A percentile compares a stretch with the other conserved stretches of the same genome.
phyloP scores from a whole-genome alignment of 2,888 invertebrate genomes.

The Drosophila pseudotakahashii region DNA sequence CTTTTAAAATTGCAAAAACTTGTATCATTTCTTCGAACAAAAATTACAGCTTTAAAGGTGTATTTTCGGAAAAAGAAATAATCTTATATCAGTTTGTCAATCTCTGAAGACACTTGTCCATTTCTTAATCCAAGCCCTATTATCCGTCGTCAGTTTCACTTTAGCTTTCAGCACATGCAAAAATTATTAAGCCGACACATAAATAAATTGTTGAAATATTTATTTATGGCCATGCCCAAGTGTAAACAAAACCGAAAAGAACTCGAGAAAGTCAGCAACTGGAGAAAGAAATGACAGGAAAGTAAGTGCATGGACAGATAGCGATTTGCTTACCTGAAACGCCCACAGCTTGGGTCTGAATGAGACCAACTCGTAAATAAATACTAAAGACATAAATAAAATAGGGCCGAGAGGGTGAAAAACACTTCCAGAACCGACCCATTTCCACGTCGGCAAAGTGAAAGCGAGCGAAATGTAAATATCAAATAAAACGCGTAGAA shows the following conservation, averaged over 20 bases:
- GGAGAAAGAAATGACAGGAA: constrained; percentile 7
- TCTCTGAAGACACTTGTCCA: not conserved
- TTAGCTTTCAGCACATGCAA: constrained; percentile 18
- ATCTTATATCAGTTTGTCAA: constrained; percentile 2
- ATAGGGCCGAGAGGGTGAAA: constrained; percentile 10
- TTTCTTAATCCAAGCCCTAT: constrained; percentile 17
- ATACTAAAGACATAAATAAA: constrained; percentile 46
- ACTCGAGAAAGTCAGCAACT: constrained; percentile 7
- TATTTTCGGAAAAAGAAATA: not conserved
- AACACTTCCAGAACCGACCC: constrained; percentile 24
- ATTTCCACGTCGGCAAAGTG: constrained; percentile 18
- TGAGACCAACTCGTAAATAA: constrained; percentile 46
- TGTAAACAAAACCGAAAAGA: constrained; percentile 32
- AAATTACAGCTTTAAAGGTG: too few relatives aligned
- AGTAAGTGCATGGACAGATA: constrained; percentile 35
- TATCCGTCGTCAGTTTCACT: constrained; percentile 23
- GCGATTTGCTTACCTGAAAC: constrained; percentile 25
- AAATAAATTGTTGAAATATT: constrained; percentile 64
- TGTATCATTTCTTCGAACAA: not conserved
- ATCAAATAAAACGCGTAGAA: constrained; percentile 43
- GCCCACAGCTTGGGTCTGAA: constrained; percentile 15
- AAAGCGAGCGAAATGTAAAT: constrained; percentile 50
- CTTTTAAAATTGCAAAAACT: not conserved
- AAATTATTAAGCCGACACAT: constrained; percentile 50
- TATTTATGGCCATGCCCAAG: constrained; percentile 44